These are phyloP conservation scores for Lampris incognitus DNA, from an alignment of 2,113 vertebrate species.

Conservation along the genomic window DNA sequence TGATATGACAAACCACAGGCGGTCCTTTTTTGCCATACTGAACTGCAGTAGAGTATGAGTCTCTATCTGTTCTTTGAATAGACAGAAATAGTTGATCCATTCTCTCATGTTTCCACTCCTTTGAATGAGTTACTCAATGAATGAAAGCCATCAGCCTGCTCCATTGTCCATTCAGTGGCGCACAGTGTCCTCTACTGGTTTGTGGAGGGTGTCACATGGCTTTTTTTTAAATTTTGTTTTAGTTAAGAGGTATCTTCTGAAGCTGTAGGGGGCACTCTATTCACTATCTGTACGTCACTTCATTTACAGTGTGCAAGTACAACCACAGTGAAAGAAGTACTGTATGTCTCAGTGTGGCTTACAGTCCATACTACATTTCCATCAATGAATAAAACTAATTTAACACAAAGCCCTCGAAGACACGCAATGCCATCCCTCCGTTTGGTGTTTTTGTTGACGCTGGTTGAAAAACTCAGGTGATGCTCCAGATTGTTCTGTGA, in stretches of 20 bases:
- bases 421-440: neutral
- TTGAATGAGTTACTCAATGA: constrained; percentile 11
- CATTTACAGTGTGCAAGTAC: too few relatives aligned
- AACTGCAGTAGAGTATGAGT: constrained; percentile 37
- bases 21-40: neutral
- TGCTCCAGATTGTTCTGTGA: too few relatives aligned
- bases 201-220: neutral
- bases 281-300: too few relatives aligned
- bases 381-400: neutral
- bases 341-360: too few relatives aligned
- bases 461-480: neutral
- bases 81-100: constrained; percentile 36
- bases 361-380: too few relatives aligned
- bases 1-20: constrained; percentile 34
- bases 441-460: neutral
- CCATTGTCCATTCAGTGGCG: neutral
- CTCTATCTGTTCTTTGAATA: constrained; percentile 15
- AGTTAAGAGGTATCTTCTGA: neutral
- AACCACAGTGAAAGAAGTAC: too few relatives aligned
- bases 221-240: neutral
- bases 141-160: neutral
- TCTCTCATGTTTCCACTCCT: constrained; percentile 46
- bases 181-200: constrained; percentile 39
- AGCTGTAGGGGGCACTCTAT: neutral
- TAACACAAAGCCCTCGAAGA: neutral